Conservation (phyloP, 2,797 vertebrate genomes). For the Agapornis canus region DNA sequence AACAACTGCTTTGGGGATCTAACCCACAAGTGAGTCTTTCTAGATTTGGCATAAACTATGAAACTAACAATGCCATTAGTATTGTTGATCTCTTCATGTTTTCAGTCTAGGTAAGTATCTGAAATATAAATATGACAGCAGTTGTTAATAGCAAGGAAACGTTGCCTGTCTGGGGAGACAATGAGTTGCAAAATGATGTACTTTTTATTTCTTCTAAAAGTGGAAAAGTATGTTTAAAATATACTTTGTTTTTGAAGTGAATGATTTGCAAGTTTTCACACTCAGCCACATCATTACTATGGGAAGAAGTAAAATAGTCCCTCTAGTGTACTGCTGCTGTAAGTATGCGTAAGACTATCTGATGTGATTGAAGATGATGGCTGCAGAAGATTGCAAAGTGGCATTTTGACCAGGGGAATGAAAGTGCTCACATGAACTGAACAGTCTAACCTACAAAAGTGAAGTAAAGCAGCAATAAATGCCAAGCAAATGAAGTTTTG, state of each 20-base stretch:
- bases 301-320: background rate
- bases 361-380: background rate
- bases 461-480: background rate
- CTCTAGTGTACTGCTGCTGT: conserved; percentile 8
- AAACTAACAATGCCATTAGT: background rate
- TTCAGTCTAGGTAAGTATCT: background rate
- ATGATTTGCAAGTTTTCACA: background rate
- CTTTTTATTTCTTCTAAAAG: background rate
- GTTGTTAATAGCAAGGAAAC: background rate
- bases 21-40: background rate
- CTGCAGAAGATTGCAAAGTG: background rate
- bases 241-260: background rate
- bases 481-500: background rate
- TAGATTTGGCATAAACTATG: background rate
- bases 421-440: background rate
- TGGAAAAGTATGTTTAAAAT: background rate
- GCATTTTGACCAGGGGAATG: background rate
- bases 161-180: background rate
- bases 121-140: background rate
- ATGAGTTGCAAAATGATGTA: background rate
- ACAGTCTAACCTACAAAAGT: background rate
- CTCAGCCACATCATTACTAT: background rate
- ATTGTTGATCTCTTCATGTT: background rate
- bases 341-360: background rate
- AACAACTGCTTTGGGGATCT: background rate